A percentile compares a stretch with the other conserved stretches of the same genome.
Evolutionary conservation across 2,797 vertebrate species (phyloP).

Genomic region (Lutra lutra): DNA sequence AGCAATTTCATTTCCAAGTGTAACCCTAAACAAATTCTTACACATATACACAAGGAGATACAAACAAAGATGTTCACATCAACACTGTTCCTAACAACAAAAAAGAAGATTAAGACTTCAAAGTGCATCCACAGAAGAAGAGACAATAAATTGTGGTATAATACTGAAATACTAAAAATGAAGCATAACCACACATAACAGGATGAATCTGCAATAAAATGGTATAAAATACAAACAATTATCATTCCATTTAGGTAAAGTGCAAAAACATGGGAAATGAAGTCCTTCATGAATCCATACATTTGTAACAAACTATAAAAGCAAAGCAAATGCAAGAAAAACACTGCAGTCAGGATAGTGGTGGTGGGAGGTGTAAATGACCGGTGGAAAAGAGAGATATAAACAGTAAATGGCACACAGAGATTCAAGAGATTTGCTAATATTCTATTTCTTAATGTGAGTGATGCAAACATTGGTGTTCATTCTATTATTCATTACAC

Average conservation of each 20-base stretch:
- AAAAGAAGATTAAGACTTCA: not conserved
- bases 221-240: constrained; percentile 8
- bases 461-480: not conserved
- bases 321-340: constrained; percentile 1
- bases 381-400: not conserved
- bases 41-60: not conserved
- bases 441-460: not conserved
- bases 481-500: not conserved
- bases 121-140: not conserved
- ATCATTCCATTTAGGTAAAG: not conserved
- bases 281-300: not conserved
- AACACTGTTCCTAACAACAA: not conserved
- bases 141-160: not conserved
- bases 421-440: not conserved
- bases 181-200: not conserved
- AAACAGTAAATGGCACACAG: not conserved
- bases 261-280: constrained; percentile 32
- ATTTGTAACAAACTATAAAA: not conserved
- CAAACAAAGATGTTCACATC: not conserved
- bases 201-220: not conserved
- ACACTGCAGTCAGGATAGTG: not conserved
- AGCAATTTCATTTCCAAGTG: constrained; percentile 11
- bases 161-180: not conserved
- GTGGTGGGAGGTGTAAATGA: not conserved
- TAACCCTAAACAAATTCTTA: constrained; percentile 5